Evolutionary conservation across 2,113 vertebrate species (phyloP).

Genomic region (Carassius carassius): DNA sequence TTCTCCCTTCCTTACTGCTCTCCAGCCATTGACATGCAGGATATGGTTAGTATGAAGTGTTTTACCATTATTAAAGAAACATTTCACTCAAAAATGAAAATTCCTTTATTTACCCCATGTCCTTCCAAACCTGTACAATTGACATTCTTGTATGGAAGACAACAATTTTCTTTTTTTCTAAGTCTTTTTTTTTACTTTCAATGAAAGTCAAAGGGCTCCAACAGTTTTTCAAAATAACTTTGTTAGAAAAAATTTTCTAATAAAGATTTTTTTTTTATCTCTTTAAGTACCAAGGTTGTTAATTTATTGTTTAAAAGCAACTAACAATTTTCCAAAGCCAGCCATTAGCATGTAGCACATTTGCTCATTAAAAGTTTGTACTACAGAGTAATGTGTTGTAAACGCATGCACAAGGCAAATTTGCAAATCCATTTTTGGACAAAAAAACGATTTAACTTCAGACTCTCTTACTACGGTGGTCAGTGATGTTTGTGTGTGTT

Average conservation of each 20-base stretch:
- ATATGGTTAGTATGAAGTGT: not conserved
- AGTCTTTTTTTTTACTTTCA: not conserved
- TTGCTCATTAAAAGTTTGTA: not conserved
- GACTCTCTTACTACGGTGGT: not conserved
- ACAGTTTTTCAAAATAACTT: not conserved
- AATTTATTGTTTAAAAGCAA: not conserved
- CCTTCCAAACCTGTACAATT: not conserved
- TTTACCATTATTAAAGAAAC: not conserved
- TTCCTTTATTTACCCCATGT: not conserved
- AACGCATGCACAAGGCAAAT: not conserved
- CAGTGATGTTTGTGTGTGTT: not conserved
- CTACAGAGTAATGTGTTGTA: not conserved
- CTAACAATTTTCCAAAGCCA: not conserved
- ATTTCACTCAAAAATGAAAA: not conserved
- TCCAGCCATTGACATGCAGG: not conserved
- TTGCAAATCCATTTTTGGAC: not conserved
- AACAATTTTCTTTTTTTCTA: not conserved
- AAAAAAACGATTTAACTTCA: not conserved
- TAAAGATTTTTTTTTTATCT: not conserved
- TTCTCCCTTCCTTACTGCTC: not conserved
- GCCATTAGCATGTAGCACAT: not conserved
- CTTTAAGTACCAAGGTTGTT: not conserved
- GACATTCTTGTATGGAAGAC: not conserved
- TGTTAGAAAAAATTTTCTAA: too few relatives aligned
- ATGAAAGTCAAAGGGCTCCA: not conserved